Conservation (phyloP, 1,140 invertebrate genomes). For the Trichoplusia ni region DNA sequence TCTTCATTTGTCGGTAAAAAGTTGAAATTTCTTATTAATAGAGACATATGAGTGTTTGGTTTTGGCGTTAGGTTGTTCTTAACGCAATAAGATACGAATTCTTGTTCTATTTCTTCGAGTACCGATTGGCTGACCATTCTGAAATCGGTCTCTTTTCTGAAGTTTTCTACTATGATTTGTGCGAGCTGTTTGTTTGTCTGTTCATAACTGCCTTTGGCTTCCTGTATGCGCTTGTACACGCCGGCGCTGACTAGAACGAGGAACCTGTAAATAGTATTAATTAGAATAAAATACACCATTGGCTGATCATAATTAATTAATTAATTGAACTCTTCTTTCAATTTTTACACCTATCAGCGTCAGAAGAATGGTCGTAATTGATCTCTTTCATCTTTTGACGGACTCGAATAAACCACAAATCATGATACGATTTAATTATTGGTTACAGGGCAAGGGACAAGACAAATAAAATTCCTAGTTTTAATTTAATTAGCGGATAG, state of each 20-base stretch:
- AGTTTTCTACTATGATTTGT: constrained; percentile 91
- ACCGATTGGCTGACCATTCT: constrained; percentile 93
- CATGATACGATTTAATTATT: too few species aligned
- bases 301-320: too few species aligned
- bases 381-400: too few species aligned
- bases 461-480: too few species aligned
- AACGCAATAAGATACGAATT: constrained; percentile 92
- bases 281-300: too few species aligned
- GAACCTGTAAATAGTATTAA: constrained; percentile 84
- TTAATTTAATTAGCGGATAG: too few species aligned
- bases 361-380: too few species aligned
- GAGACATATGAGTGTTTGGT: constrained; percentile 84
- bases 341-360: too few species aligned
- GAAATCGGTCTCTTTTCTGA: constrained; percentile 89
- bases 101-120: constrained; percentile 91
- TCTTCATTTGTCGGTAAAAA: constrained; percentile 87
- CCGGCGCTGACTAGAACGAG: constrained; percentile 93
- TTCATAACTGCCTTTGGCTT: constrained; percentile 87
- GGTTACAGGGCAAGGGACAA: too few species aligned
- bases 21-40: constrained; percentile 94
- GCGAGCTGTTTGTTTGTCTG: constrained; percentile 91
- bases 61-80: constrained; percentile 81
- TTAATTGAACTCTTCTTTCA: too few species aligned
- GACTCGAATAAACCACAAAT: too few species aligned
- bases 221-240: constrained; percentile 91